Conservation (phyloP, 2,888 invertebrate species). For the Mantis religiosa region DNA sequence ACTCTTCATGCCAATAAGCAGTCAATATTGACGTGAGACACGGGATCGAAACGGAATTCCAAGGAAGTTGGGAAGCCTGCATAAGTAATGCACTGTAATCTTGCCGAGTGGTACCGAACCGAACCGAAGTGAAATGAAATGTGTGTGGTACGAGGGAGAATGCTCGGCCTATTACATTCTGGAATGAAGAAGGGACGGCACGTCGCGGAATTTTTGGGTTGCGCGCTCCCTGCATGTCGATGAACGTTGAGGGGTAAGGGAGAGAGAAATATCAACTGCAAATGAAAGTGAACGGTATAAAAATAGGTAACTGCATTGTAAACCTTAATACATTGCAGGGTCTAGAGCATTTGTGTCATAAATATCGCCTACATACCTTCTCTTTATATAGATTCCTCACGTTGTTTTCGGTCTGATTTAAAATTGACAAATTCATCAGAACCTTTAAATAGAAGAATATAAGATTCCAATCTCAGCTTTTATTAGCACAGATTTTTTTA, state of each 20-base stretch:
- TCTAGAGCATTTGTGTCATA: too few species aligned
- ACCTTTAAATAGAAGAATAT: too few species aligned
- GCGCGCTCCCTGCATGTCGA: background rate
- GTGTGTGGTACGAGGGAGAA: background rate
- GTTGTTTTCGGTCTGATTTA: too few species aligned
- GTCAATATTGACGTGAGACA: background rate
- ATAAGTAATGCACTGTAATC: background rate
- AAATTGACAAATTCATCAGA: too few species aligned
- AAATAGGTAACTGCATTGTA: too few species aligned
- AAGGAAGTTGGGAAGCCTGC: background rate
- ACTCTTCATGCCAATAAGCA: background rate
- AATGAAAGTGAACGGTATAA: background rate
- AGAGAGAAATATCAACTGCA: background rate
- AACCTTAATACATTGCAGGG: too few species aligned
- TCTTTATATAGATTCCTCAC: too few species aligned
- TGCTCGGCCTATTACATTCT: background rate
- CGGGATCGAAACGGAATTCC: background rate
- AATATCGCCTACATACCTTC: too few species aligned
- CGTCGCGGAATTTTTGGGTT: background rate
- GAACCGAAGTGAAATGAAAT: background rate
- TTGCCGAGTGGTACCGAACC: background rate
- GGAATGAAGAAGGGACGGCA: background rate
- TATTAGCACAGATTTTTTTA: too few species aligned
- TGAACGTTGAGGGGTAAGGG: background rate
- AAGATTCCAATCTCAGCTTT: too few species aligned